Base-by-base conservation (phyloP, 1,140 invertebrate genomes). In the Solen grandis region DNA sequence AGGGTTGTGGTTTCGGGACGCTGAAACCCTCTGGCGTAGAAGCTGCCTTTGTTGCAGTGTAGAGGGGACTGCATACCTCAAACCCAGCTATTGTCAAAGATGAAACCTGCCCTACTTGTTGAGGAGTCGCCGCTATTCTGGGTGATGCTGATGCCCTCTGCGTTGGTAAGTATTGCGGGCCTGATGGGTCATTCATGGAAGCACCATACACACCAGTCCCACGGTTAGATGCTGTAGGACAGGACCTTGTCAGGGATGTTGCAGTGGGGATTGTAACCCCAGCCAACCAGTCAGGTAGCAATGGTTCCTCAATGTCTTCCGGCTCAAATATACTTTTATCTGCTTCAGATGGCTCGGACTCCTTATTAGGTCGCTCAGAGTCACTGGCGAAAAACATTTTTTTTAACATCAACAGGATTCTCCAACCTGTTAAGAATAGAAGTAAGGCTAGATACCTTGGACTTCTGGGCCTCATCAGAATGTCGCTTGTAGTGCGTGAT, bases 371-470 rank as follows among this genome's bases (percentile, higher is more conserved):
- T 2, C 5, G 19, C 55, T 59, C 55, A 5, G 55, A 5, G 3
- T 13, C 10, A 60, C 14, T 29, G n/a, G 2, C 5, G 14, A n/a
- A 13, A 1, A 14, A 3, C 1, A 16, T 29, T 16, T 29, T 10
- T 22, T 36, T 63, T 63, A 4, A n/a, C 60, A 33, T 63, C 60
- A 14, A 63, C 31, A 5, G 60, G 60, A 19, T 63, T 63, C 2
- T 63, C 33, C 1, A 35, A 63, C 2, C 19, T 4, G 19, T 63
- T 63, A 2, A 63, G 31, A 22, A 63, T 27, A 5, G 60, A 29
- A 35, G 60, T 19, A 27, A 63, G 29, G 19, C 35, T 31, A 4
- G n/a, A 13, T 14, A 29, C 27, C 60, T 36, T 36, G 10, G 5
- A 16, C 19, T 36, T 35, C 31, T 5, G 1, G 5, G 60, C 60